These are phyloP conservation scores for Aeoliscus strigatus DNA, from an alignment of 2,797 vertebrate species.

Conservation along the genomic window DNA sequence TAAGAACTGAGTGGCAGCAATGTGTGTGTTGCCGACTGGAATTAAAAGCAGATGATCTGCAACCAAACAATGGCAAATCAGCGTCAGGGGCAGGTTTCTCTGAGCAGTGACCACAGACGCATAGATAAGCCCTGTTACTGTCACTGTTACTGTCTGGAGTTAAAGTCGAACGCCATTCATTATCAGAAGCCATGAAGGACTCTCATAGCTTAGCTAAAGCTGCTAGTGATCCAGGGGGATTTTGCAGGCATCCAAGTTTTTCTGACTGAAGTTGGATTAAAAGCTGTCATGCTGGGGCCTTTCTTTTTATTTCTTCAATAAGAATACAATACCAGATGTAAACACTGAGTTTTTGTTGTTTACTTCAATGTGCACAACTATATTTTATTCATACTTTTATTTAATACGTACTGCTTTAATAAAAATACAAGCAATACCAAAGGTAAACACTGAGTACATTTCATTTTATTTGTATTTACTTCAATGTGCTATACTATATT, in stretches of 20 bases:
- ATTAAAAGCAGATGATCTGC: constrained; percentile 31
- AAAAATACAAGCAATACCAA: constrained; percentile 31
- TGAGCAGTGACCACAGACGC: constrained; percentile 17
- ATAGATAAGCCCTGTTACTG: constrained; percentile 22
- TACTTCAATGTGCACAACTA: no score
- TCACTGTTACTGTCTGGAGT: constrained; percentile 37
- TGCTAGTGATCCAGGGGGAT: constrained; percentile 22
- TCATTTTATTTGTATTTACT: no score
- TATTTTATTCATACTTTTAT: no score
- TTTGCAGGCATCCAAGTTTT: constrained; percentile 16
- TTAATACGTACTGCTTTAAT: no score
- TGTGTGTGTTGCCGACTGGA: constrained; percentile 12
- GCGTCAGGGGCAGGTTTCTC: constrained; percentile 15
- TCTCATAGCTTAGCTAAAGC: constrained; percentile 26
- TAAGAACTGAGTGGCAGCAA: constrained; percentile 1
- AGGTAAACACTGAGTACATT: constrained; percentile 25
- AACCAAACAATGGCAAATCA: constrained; percentile 18
- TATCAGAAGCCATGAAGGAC: constrained; percentile 35
- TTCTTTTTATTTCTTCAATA: constrained; percentile 7
- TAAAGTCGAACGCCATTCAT: constrained; percentile 42
- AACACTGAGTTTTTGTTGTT: no score
- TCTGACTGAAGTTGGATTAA: constrained; percentile 30
- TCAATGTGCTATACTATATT: no score
- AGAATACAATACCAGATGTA: constrained; percentile 27
- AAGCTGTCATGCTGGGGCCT: constrained; percentile 15